Evolutionary conservation across 2,113 vertebrate species (phyloP).

Genomic region (Paramisgurnus dabryanus): DNA sequence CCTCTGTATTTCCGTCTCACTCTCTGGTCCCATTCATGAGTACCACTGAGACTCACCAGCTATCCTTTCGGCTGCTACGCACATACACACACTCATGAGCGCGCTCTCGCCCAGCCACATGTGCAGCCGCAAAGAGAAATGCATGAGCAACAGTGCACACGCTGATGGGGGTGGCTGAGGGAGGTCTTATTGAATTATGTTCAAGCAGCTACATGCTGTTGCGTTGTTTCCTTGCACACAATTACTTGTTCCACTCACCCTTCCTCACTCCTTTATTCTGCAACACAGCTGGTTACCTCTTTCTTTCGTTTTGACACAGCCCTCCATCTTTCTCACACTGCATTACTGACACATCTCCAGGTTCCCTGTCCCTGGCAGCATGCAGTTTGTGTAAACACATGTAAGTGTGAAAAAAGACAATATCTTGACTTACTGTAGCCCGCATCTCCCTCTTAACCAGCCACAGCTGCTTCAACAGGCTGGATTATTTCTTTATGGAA

Average conservation of each 20-base stretch:
- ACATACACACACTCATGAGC: conserved; percentile 59
- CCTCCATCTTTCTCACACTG: background rate
- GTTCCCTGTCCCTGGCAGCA: conserved; percentile 1
- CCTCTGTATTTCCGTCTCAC: conserved; percentile 72
- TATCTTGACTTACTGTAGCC: conserved; percentile 86
- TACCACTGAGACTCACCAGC: conserved; percentile 44
- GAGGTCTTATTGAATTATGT: conserved; percentile 70
- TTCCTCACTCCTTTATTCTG: conserved; percentile 8
- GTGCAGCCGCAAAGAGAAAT: conserved; percentile 38
- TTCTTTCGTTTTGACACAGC: conserved; percentile 31
- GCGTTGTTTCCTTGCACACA: conserved; percentile 9
- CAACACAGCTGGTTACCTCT: conserved; percentile 19
- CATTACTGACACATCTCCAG: conserved; percentile 3
- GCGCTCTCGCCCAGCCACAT: conserved; percentile 21
- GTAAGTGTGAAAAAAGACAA: conserved; percentile 51
- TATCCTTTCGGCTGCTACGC: conserved; percentile 39
- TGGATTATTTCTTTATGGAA: conserved; percentile 68
- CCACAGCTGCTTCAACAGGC: conserved; percentile 62
- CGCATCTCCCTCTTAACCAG: conserved; percentile 87
- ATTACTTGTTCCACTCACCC: conserved; percentile 17
- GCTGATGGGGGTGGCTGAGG: conserved; percentile 51
- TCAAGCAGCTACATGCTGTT: conserved; percentile 55
- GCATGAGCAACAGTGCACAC: conserved; percentile 31
- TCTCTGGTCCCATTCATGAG: conserved; percentile 53
- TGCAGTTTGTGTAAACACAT: background rate